Percentiles rank a stretch among this genome's conserved stretches.
Evolutionary conservation across 2,113 vertebrate species (phyloP).

Genomic region (Rhineura floridana): DNA sequence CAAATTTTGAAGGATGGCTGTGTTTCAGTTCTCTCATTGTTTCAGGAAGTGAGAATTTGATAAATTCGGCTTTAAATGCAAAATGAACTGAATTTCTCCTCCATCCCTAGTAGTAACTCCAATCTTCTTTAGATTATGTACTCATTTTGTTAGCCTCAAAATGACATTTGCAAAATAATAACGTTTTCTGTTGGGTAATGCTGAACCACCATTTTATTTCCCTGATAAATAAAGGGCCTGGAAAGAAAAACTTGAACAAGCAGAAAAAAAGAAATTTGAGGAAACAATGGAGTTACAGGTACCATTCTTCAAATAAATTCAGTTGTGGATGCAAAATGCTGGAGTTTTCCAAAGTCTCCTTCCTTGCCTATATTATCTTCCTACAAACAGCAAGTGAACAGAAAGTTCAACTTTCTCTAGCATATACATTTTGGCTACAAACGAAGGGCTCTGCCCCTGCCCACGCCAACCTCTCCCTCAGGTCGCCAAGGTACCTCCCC

Average conservation of each 20-base stretch:
- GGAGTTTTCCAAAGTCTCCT: background rate
- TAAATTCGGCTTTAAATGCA: too few relatives aligned
- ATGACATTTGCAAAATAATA: background rate
- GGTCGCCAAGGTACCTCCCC: too few relatives aligned
- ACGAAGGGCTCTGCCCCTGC: too few relatives aligned
- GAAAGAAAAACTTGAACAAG: constrained; percentile 91
- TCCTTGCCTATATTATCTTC: background rate
- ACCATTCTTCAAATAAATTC: background rate
- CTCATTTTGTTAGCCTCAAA: background rate
- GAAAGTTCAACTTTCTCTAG: background rate
- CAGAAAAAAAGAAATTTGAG: constrained; percentile 89
- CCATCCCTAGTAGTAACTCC: too few relatives aligned
- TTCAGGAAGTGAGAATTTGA: too few relatives aligned
- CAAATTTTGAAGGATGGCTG: too few relatives aligned
- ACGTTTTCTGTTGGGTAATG: background rate
- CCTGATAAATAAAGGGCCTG: constrained; percentile 78
- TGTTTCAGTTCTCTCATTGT: too few relatives aligned
- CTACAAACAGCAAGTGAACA: background rate
- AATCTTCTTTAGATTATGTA: background rate
- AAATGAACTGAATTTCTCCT: too few relatives aligned
- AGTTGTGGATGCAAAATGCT: constrained; percentile 6
- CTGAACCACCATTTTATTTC: background rate
- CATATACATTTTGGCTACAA: too few relatives aligned
- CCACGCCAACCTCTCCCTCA: too few relatives aligned
- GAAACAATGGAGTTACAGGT: constrained; percentile 93